These are phyloP conservation scores for Laterallus jamaicensis DNA, from an alignment of 2,113 vertebrate species.

Conservation along the genomic window DNA sequence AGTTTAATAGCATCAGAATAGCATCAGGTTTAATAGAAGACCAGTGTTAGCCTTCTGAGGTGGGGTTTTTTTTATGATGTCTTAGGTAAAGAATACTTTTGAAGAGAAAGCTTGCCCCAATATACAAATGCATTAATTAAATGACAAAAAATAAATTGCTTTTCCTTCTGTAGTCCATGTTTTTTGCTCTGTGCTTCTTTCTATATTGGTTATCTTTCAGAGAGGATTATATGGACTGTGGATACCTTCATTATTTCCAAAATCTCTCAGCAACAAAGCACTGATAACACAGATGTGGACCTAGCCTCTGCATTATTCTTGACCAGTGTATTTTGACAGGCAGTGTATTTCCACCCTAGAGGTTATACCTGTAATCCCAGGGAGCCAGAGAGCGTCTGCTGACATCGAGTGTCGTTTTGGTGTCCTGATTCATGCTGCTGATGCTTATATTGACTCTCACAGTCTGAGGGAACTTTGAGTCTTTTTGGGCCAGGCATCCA, in stretches of 20 bases:
- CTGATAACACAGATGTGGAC: neutral
- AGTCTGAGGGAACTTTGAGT: conserved; percentile 45
- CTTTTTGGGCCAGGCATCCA: conserved; percentile 25
- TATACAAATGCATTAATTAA: neutral
- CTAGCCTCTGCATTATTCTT: neutral
- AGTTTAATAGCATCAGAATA: too few species aligned
- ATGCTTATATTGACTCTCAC: conserved; percentile 70
- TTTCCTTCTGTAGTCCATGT: neutral
- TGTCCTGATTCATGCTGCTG: neutral
- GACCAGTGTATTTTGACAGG: neutral
- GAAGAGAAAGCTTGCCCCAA: neutral
- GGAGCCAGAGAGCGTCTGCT: conserved; percentile 73
- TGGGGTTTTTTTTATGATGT: neutral
- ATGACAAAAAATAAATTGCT: neutral
- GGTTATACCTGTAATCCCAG: conserved; percentile 72
- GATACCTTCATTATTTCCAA: neutral
- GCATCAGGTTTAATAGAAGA: too few species aligned
- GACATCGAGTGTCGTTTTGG: neutral
- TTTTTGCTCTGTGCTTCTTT: neutral
- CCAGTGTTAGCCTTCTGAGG: neutral
- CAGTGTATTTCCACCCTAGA: neutral
- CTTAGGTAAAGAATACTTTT: neutral
- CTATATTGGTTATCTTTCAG: neutral
- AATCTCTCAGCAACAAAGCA: neutral
- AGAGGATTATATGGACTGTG: neutral